Evolutionary conservation across 1,140 invertebrate species (phyloP), one percentile per base, ranked within the genome.

Genomic region (Bombus terrestris): DNA sequence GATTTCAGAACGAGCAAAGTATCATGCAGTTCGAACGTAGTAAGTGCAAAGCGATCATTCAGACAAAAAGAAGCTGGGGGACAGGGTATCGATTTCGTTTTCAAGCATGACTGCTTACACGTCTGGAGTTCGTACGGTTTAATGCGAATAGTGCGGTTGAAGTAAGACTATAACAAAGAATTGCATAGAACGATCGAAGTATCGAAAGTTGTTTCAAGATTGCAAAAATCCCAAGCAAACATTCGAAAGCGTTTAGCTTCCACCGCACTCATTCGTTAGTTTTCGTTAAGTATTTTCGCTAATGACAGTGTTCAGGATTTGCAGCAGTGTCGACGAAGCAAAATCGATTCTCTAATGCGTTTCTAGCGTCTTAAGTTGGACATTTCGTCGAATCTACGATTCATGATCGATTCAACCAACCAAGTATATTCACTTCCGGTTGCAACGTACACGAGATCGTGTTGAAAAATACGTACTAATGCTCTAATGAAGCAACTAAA

Each of bases 271-370:
- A 22, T 53, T 25, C 6, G 8, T 76, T 53, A 8, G 2, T 12
- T 62, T 32, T 35, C 43, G n/a, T 57, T n/a, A 32, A 28, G 41
- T 37, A 25, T 28, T 32, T 25, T 41, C 1, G 6, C 39, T 41
- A 47, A n/a, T 3, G 28, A 57, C 18, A n/a, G 76, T 71, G 25
- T 47, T 37, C 0, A 12, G 68, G 83, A 79, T 62, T 80, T 69
- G 77, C 68, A 80, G 77, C 83, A 80, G 77, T 85, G 83, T 79
- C 37, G 77, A 85, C 83, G 77, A 80, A 80, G 77, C 83, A 80
- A 32, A 80, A 71, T 68, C 25, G 76, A 47, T 71, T 32, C 53
- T 78, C 28, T 57, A 79, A 71, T 76, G 74, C 37, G 62, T 64
- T 41, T 43, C 72, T 66, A 53, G n/a, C 47, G 71, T 22, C 22